Evolutionary conservation across 2,888 invertebrate genomes (phyloP), one percentile per base, ranked within the genome.

Genomic region (Andrena marginata): DNA sequence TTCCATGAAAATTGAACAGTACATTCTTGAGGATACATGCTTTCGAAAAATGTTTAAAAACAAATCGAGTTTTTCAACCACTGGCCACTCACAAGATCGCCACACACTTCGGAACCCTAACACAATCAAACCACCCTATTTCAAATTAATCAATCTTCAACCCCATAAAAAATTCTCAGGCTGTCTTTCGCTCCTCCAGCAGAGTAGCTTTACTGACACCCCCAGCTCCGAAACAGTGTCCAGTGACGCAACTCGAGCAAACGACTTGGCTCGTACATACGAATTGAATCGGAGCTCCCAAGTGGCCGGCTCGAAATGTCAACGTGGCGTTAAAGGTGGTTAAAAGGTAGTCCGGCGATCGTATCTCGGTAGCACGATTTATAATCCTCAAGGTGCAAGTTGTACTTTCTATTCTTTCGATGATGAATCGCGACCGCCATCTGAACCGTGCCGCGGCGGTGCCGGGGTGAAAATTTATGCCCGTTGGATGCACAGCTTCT

Each of bases 371-470:
- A 8, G 54, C 51, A 35, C 23, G 78, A 81, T 81, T 81, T 81
- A 74, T 69, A 79, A 73, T 54, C 51, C 63, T 31, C 78, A 48
- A 81, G 63, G 79, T 64, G 81, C 73, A 79, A 74, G 68, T 74
- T 68, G 73, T 69, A 81, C 79, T 79, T 74, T 81, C 81, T 73
- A 81, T 68, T 73, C 79, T 64, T 64, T 73, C 73, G 68, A 29
- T 79, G 72, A 68, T 69, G 81, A 73, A 81, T 79, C 42, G 73
- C 51, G 23, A 42, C 68, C 56, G 29, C 63, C 10, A 16, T 31
- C 60, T 10, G 16, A 29, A 56, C 67, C 10, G 20, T 20, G 23
- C 63, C 4, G 56, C 35, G n/a, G 48, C 56, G 31, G 54, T 20
- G 42, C 23, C 71, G 48, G 42, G 20, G 10, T n/a, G 60, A 29